Evolutionary conservation across 1,140 invertebrate genomes (phyloP).

Genomic region (Gryllus bimaculatus): DNA sequence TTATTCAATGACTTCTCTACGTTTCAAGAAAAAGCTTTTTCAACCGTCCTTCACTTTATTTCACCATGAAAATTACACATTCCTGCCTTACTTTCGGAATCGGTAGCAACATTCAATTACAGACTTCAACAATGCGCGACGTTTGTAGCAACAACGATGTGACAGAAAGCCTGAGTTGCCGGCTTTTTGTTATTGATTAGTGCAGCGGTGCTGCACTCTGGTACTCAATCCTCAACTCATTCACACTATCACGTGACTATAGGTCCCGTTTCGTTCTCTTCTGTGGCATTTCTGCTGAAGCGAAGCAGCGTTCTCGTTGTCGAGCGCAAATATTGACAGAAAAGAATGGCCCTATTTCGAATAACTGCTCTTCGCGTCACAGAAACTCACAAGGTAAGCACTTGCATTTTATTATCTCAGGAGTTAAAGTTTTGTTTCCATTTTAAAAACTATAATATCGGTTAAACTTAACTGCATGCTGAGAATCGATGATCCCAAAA

Average conservation of each 20-base stretch:
- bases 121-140: too few relatives aligned
- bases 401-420: not conserved
- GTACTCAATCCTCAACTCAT: not conserved
- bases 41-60: too few relatives aligned
- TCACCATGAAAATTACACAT: too few relatives aligned
- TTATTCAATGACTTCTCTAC: too few relatives aligned
- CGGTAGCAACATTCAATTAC: too few relatives aligned
- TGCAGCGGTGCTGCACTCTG: not conserved
- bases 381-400: slow-evolving; percentile 15
- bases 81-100: too few relatives aligned
- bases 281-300: slow-evolving; percentile 1
- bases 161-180: not conserved
- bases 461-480: not conserved
- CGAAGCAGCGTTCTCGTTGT: not conserved
- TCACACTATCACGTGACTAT: not conserved
- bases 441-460: not conserved
- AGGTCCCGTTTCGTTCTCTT: not conserved
- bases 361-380: slow-evolving; percentile 12
- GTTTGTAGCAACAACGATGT: too few relatives aligned
- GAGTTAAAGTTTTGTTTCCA: too few relatives aligned
- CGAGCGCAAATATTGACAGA: not conserved
- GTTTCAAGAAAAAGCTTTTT: too few relatives aligned
- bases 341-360: slow-evolving; percentile 16
- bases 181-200: not conserved
- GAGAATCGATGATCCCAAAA: not conserved